phyloP scores from a whole-genome alignment of 2,888 invertebrate genomes.

The Hypena proboscidalis region DNA sequence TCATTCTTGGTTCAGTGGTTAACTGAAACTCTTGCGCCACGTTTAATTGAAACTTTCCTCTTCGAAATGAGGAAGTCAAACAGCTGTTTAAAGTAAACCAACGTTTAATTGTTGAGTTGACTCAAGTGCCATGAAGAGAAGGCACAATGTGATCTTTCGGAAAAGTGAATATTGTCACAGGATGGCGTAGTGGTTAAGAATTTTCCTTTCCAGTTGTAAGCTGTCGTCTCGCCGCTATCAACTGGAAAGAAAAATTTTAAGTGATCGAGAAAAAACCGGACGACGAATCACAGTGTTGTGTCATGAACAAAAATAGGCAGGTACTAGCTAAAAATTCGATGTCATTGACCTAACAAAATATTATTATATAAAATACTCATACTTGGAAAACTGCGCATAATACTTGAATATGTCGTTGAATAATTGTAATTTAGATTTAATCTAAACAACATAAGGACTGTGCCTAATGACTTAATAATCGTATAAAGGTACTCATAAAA shows the following conservation, averaged over 20 bases:
- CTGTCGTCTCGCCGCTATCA: no score
- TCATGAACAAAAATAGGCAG: no score
- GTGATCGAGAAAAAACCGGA: no score
- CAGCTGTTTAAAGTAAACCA: slow-evolving; percentile 6
- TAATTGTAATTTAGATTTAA: slow-evolving; percentile 9
- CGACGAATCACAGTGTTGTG: no score
- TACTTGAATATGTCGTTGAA: not conserved
- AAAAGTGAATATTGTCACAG: no score
- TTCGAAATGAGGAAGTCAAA: slow-evolving; percentile 31
- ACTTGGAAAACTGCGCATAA: no score
- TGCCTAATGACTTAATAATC: slow-evolving; percentile 12
- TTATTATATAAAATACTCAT: not conserved
- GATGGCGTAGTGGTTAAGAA: no score
- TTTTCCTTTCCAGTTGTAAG: no score
- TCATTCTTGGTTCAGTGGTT: slow-evolving; percentile 23
- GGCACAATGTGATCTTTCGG: not conserved
- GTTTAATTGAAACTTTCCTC: slow-evolving; percentile 26
- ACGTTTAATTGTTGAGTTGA: not conserved
- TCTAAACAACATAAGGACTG: slow-evolving; percentile 7
- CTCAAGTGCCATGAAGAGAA: not conserved
- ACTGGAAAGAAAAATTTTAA: no score
- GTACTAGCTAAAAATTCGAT: no score
- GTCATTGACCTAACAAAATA: no score
- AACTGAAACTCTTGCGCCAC: slow-evolving; percentile 24
- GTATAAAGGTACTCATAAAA: not conserved